Percentiles rank a stretch among this genome's conserved stretches.
Conservation (phyloP, 2,888 invertebrate genomes). For the Mesorhabditis spiculigera region DNA sequence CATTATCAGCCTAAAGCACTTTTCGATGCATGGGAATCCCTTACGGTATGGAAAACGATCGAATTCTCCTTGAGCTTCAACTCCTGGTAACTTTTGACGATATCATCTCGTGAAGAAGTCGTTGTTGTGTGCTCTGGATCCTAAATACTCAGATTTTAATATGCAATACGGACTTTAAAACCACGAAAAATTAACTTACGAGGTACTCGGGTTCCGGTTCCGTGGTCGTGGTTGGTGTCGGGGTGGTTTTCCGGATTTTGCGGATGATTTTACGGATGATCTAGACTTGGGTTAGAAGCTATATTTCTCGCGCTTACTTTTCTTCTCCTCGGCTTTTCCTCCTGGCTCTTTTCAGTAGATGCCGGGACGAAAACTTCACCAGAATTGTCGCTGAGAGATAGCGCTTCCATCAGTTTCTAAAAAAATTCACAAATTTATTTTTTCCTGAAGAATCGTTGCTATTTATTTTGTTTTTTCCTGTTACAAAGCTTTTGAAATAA, state of each 20-base stretch:
- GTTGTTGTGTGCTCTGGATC: not conserved
- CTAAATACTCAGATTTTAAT: not conserved
- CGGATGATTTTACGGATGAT: not conserved
- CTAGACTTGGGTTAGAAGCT: not conserved
- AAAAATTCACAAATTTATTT: too few relatives aligned
- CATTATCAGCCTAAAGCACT: constrained; percentile 29
- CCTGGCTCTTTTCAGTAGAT: not conserved
- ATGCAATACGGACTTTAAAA: not conserved
- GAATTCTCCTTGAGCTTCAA: constrained; percentile 7
- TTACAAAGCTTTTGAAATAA: too few relatives aligned
- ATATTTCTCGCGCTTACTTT: not conserved
- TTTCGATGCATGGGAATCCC: not conserved
- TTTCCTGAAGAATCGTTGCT: too few relatives aligned
- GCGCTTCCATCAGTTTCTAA: not conserved
- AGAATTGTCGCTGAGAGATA: not conserved
- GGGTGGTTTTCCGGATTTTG: constrained; percentile 1
- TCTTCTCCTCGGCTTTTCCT: not conserved
- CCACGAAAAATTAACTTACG: not conserved
- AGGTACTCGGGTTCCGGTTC: not conserved
- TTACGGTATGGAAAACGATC: constrained; percentile 1
- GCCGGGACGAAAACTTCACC: not conserved
- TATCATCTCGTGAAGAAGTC: constrained; percentile 1
- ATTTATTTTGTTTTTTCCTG: too few relatives aligned
- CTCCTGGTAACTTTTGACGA: not conserved
- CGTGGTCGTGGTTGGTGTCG: constrained; percentile 7